Evolutionary conservation across 2,888 invertebrate species (phyloP), one percentile per base, ranked within the genome.

Genomic region (Drosophila picticornis): DNA sequence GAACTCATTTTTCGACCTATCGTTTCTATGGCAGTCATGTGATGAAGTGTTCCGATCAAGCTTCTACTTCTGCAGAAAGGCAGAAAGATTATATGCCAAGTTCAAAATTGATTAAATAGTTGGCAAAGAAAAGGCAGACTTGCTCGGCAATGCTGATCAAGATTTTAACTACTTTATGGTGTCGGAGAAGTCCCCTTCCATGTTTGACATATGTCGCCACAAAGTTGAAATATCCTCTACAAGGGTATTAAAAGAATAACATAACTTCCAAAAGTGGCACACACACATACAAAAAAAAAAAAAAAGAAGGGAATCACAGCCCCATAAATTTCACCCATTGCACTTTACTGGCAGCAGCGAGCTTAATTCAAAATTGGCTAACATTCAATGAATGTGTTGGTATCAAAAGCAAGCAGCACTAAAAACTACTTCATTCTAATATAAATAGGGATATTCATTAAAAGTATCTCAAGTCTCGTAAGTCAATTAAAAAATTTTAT

Each of bases 311-410:
- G 16, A 34, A 27, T 36, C 36, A 50, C 38, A 25, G 60, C n/a
- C 61, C 59, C 69, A 79, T 74, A 73, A 73, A 79, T 76, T 72
- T 60, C 66, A 52, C 66, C 59, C 66, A 79, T 62, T 73, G 61
- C 79, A 78, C 75, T 75, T 75, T 72, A 55, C 77, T 64, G 53
- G 60, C 67, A 61, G 72, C 77, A 77, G 55, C 66, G 25, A 67
- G 75, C 75, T 66, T 59, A 52, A 66, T 56, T 79, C 53, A 4
- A 52, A 63, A 61, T 64, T 76, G 59, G 61, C 66, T 58, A 74
- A 69, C 36, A 61, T 43, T 46, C 29, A 31, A 19, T 46, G 22
- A 19, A 22, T 46, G 46, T 16, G 31, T 57, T 31, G 16, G 22
- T 13, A 57, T 10, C 29, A 16, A 16, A 29, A 7, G 22, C 31